Conservation (phyloP, 2,797 vertebrate genomes). For the Falco biarmicus region DNA sequence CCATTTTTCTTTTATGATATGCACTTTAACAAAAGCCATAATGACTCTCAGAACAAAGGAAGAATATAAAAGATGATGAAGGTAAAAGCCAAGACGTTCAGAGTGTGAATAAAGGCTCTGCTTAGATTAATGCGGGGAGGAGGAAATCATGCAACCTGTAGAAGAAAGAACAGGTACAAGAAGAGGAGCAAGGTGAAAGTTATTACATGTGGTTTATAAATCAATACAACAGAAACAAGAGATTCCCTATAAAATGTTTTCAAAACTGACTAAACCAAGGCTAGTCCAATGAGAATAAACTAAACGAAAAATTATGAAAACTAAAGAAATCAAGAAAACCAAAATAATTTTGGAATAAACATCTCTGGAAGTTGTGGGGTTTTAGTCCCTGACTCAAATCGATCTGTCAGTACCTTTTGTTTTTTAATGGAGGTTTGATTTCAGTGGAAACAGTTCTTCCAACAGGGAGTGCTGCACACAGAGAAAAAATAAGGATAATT, state of each 20-base stretch:
- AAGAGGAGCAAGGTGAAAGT: not conserved
- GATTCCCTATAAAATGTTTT: not conserved
- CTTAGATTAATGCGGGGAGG: not conserved
- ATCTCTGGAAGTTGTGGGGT: not conserved
- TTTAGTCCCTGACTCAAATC: not conserved
- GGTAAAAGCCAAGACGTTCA: not conserved
- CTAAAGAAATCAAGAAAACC: not conserved
- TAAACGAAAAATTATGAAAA: not conserved
- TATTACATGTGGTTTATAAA: not conserved
- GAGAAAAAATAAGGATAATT: not conserved
- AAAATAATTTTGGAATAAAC: not conserved
- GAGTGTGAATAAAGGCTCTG: not conserved
- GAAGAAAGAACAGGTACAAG: not conserved
- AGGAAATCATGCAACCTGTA: not conserved
- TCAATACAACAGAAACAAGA: not conserved
- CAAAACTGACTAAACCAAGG: not conserved
- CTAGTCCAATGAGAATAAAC: not conserved
- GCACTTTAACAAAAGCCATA: not conserved
- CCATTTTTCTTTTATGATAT: not conserved
- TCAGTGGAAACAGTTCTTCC: not conserved
- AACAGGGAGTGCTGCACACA: not conserved
- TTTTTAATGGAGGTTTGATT: not conserved
- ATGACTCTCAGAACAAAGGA: not conserved
- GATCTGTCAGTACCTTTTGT: not conserved
- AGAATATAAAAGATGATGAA: not conserved